These are phyloP conservation scores for Drosophila nigricruria DNA, from an alignment of 2,888 invertebrate species.

Conservation along the genomic window DNA sequence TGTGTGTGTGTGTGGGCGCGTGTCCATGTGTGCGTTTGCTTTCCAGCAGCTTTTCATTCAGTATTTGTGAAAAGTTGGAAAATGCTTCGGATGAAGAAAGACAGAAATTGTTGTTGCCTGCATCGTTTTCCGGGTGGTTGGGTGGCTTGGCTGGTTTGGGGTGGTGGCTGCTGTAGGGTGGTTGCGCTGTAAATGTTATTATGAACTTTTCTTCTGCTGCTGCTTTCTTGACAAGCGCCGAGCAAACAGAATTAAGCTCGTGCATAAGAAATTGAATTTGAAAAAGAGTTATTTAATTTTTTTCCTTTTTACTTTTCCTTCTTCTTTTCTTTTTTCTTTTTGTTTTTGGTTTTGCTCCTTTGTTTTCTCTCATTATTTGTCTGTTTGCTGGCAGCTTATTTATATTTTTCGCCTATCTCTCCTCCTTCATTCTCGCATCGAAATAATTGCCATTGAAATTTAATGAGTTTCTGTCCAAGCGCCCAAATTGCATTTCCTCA, in stretches of 20 bases:
- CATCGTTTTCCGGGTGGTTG: constrained; percentile 31
- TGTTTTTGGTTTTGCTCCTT: not conserved
- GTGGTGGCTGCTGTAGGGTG: constrained; percentile 22
- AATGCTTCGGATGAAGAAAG: constrained; percentile 34
- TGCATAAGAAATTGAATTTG: constrained; percentile 69
- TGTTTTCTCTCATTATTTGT: constrained; percentile 10
- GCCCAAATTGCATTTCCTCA: constrained; percentile 39
- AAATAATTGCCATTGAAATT: constrained; percentile 39
- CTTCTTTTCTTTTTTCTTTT: not conserved
- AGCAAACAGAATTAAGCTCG: constrained; percentile 71
- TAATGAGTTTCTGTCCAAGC: constrained; percentile 48
- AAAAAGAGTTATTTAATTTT: constrained; percentile 74
- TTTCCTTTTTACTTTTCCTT: not conserved
- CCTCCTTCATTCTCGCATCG: not conserved
- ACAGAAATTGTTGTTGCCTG: constrained; percentile 21
- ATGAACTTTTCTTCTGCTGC: constrained; percentile 35
- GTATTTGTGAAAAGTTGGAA: constrained; percentile 32
- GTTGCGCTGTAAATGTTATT: constrained; percentile 47
- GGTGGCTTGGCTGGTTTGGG: constrained; percentile 3
- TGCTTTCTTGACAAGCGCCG: constrained; percentile 5
- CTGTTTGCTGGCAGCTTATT: not conserved
- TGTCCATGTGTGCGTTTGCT: constrained; percentile 7
- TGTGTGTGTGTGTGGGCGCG: not conserved
- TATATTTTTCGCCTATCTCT: constrained; percentile 12
- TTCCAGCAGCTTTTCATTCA: constrained; percentile 35